Base-by-base conservation (phyloP, 2,797 vertebrate species). In the Eulemur coronatus region DNA sequence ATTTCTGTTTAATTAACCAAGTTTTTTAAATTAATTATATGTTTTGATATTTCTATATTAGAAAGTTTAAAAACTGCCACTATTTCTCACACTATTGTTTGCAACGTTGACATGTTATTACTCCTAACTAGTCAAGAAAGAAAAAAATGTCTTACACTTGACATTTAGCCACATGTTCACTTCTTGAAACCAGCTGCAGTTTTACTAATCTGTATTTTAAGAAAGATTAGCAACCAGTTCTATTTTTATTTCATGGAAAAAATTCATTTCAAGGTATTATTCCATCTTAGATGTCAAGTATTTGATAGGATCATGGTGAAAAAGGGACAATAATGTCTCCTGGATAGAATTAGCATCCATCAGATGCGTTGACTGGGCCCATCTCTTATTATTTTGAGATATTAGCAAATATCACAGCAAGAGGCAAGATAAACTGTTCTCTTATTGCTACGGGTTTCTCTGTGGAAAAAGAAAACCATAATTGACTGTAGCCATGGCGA, bases 241-340 rank as follows among this genome's bases (percentile, higher is more conserved):
- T 81, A 76, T 84, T 92, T 97, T 95, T 84, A 92, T 73, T 75
- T 85, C 18, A 82, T 79, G 3, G 18, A 79, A 8, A 97, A 96
- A 91, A 85, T 48, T 43, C 20, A 95, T 81, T 84, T 93, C 57
- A 93, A 92, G 48, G 61, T 67, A 69, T 65, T 85, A 81, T 91
- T 81, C 6, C 12, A 46, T 75, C n/a, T 93, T 94, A 85, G 7
- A 65, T 91, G 52, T 86, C 22, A 70, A 67, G n/a, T 88, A 88
- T 93, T 87, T 52, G 61, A 57, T 84, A 92, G 22, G 14, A 8
- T 86, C 3, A 48, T 38, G 75, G 22, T 86, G 43, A 28, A 85
- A 79, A 92, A 75, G n/a, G 18, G 12, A 80, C 94, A 79, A 85
- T 73, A 35, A 57, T 80, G 9, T 92, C 6, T 84, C 28, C 48